Base-by-base conservation (phyloP, 2,113 vertebrate genomes). In the Gambusia affinis region DNA sequence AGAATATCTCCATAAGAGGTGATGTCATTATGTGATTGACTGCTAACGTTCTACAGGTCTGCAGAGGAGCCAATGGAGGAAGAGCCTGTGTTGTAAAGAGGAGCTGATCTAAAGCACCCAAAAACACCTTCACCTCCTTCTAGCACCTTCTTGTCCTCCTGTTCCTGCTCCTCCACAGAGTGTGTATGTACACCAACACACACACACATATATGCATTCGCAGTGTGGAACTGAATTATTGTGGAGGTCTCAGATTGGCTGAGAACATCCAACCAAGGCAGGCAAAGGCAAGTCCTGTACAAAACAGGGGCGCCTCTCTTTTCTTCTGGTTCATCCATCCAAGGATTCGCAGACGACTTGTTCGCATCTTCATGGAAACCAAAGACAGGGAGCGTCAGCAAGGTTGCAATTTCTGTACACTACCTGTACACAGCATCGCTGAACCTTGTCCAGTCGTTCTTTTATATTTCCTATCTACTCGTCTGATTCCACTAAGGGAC, bases 61-160 rank as follows among this genome's bases (percentile, higher is more conserved):
- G 81, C 85, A 17, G 92, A 92, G 75, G 92, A 93, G 81, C 92
- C 92, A 2, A 93, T 93, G 92, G 92, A 93, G 67, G 90, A 92
- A 64, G 92, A 93, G 85, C 90, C 89, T 4, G 79, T 90, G 0
- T 80, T 91, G 68, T 93, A 93, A n/a, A 82, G 82, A 84, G 95
- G 95, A 76, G 73, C 69, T 74, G 80, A 71, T 70, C 8, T 75
- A 76, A 68, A 83, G 85, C 83, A 79, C 80, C 83, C 72, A 62
- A 57, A 72, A 70, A 77, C 80, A 86, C 72, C 10, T 66, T 87
- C 83, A 88, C 88, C 79, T 85, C 76, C 87, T 89, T 74, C 60
- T 64, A 85, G 87, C 89, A 86, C 87, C 80, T 85, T 75, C 78
- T 78, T 72, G 73, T 85, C 79, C 82, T 85, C 17, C 76, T 81